A percentile compares a stretch with the other conserved stretches of the same genome.
phyloP scores from a whole-genome alignment of 64 coral and sea anemone species.

The Montipora sp. region DNA sequence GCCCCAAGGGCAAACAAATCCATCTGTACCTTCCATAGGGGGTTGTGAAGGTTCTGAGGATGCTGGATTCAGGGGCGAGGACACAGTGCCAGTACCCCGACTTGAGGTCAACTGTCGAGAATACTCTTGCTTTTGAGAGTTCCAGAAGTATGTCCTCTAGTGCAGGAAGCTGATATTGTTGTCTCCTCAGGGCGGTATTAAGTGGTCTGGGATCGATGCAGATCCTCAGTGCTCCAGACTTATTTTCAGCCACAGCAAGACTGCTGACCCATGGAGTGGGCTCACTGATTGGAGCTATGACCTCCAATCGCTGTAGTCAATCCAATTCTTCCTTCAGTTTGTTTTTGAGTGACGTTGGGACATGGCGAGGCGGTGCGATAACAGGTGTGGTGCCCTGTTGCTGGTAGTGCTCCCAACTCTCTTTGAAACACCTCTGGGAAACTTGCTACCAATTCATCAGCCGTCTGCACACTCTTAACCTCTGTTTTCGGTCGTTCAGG shows the following conservation, averaged over 20 bases:
- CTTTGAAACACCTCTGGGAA: slow-evolving; percentile 35
- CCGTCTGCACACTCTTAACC: too few species aligned
- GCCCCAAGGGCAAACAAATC: too few species aligned
- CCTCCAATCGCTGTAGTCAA: not conserved
- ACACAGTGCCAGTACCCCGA: too few species aligned
- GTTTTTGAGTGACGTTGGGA: slow-evolving; percentile 24
- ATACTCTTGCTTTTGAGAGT: too few species aligned
- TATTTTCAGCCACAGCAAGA: too few species aligned
- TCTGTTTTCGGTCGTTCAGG: too few species aligned
- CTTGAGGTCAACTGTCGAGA: too few species aligned
- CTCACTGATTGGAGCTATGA: slow-evolving; percentile 38
- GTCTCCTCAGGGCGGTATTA: not conserved
- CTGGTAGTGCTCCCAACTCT: slow-evolving; percentile 33
- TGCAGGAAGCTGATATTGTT: not conserved
- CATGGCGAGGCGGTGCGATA: not conserved
- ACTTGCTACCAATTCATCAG: not conserved
- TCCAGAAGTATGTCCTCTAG: too few species aligned
- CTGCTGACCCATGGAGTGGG: slow-evolving; percentile 14
- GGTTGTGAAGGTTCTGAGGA: too few species aligned
- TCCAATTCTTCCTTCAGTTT: slow-evolving; percentile 50
- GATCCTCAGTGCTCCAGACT: not conserved
- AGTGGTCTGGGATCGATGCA: not conserved
- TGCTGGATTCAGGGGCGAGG: too few species aligned
- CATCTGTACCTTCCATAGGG: too few species aligned
- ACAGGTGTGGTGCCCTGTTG: slow-evolving; percentile 13